Base-by-base conservation (phyloP, 2,888 invertebrate genomes). In the Caenorhabditis sp. region DNA sequence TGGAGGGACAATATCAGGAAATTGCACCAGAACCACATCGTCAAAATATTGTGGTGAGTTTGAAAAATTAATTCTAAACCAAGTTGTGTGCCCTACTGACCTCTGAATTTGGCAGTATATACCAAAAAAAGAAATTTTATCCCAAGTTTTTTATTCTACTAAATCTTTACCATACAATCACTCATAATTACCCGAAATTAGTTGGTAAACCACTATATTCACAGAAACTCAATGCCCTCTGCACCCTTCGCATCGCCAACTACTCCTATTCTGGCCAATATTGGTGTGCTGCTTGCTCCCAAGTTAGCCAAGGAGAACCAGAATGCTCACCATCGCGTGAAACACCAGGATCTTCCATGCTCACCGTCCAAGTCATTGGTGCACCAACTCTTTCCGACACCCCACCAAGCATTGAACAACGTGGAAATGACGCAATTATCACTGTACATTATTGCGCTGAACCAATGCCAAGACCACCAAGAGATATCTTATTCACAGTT, bases 261-360 rank as follows among this genome's bases (percentile, higher is more conserved):
- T 87, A 85, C 70, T 85, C 86, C 8, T 85, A 72, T 63, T 82
- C 86, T 20, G 87, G 87, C 38, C 83, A 83, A 57, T 87, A 87
- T 64, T 87, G 87, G 87, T 87, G 87, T 67, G 84, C 85, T 14
- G 87, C 87, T 0, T 87, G 87, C 68, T 85, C 85, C 0, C 82
- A 84, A 70, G 87, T 87, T 49, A 86, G 85, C n/a, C 80, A 85
- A 70, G 87, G 87, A 54, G 70, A 76, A 21, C 87, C 87, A 12
- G 87, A 87, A 71, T 87, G 87, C 69, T 85, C 84, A 3, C 87
- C 87, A 14, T 65, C 76, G 5, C 69, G 83, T 26, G 86, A 87
- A 23, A 72, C 82, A 26, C 86, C 87, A 8, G 84, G 83, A 23
- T 76, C 80, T 8, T 77, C 80, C 20, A 70, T 78, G 8, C 74